Percentiles rank a stretch among this genome's conserved stretches.
Conservation (phyloP, 2,797 vertebrate species). For the Channa striata region DNA sequence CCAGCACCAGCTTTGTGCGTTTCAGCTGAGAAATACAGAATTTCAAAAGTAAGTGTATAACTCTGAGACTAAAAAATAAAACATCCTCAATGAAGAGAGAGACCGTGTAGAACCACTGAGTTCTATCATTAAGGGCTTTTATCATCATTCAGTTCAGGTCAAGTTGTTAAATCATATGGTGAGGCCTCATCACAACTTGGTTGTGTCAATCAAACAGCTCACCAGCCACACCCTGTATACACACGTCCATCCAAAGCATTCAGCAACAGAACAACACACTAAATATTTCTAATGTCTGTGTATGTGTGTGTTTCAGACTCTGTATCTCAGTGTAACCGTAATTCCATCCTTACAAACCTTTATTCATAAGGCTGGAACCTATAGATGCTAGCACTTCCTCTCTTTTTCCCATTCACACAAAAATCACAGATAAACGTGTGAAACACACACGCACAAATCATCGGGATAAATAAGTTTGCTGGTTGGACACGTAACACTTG, state of each 20-base stretch:
- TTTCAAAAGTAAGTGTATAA: slow-evolving; percentile 23
- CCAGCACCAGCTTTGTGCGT: slow-evolving; percentile 72
- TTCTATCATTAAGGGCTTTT: slow-evolving; percentile 17
- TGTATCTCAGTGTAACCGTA: no score
- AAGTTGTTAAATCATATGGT: slow-evolving; percentile 21
- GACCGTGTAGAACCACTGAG: slow-evolving; percentile 18
- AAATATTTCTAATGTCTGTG: slow-evolving; percentile 16
- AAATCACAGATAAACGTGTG: slow-evolving; percentile 27
- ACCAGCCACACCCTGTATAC: slow-evolving; percentile 40
- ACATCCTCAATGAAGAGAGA: slow-evolving; percentile 40
- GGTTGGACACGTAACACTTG: slow-evolving; percentile 79
- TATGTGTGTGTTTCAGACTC: slow-evolving; percentile 26
- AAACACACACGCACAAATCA: slow-evolving; percentile 20
- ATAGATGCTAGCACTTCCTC: slow-evolving; percentile 17
- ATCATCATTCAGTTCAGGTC: slow-evolving; percentile 27
- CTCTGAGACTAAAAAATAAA: slow-evolving; percentile 41
- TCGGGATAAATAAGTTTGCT: slow-evolving; percentile 36
- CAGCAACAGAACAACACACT: slow-evolving; percentile 32
- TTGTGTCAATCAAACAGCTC: slow-evolving; percentile 18
- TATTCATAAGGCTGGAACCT: slow-evolving; percentile 15
- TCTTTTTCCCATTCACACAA: slow-evolving; percentile 49
- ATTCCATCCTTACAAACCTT: slow-evolving; percentile 1
- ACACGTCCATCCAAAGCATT: slow-evolving; percentile 40
- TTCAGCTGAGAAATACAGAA: slow-evolving; percentile 68
- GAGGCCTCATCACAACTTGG: slow-evolving; percentile 16